Evolutionary conservation across 2,888 invertebrate species (phyloP), one percentile per base, ranked within the genome.

Genomic region (Heliconius cydno): DNA sequence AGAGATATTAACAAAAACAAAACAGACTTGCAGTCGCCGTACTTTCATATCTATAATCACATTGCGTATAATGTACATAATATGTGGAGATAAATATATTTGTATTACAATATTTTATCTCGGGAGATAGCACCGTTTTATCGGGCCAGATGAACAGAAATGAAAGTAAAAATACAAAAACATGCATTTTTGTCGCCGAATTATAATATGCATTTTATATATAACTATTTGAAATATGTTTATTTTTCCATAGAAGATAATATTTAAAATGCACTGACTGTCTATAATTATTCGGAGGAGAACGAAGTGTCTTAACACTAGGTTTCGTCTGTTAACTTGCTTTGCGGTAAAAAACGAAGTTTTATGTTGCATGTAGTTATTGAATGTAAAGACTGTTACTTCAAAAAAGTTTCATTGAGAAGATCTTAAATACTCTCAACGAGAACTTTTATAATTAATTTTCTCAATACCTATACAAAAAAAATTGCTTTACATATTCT

Each of bases 11-110:
- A 52, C 28, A 34, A 57, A 65, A 65, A 78, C 67, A 63, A 68
- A 41, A 75, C 75, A 80, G 80, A 79, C 79, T 19, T 30, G 25
- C 28, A 63, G 79, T 73, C 79, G 80, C 80, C 76, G 22, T 60
- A 28, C 34, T 6, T 75, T 52, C 22, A 19, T 19, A 52, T 19
- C 15, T 15, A 52, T 52, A 22, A 7, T 52, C 34, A 72, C 2
- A 60, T 0, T n/a, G 15, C 28, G 25, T 9, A 57, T 60, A 74
- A 28, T 65, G 25, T 13, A 57, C 46, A 74, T 52, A 52, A 22
- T 72, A 67, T 52, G 25, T 38, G 73, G 72, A 46, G 72, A 72
- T 78, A 72, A 46, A 60, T 28, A 34, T 66, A 72, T 67, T 25
- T 77, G 30, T 77, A 68, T 57, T 68, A 60, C 30, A 63, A 73